Evolutionary conservation across 1,140 invertebrate genomes (phyloP).

Genomic region (Scaptomyza graminum): DNA sequence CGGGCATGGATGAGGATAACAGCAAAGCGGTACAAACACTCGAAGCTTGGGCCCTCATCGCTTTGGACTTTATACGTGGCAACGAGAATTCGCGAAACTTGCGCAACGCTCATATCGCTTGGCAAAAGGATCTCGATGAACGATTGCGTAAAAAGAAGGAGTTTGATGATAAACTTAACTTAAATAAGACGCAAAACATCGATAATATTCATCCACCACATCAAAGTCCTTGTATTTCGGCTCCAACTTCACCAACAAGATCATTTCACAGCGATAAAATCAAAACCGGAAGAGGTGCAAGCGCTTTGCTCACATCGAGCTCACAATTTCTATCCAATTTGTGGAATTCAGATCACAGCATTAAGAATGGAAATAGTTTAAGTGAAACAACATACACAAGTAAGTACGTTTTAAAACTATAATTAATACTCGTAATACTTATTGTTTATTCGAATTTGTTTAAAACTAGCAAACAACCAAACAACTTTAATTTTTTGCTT

Average conservation of each 20-base stretch:
- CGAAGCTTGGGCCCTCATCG: slow-evolving; percentile 88
- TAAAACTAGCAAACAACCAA: too few relatives aligned
- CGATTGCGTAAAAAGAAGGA: slow-evolving; percentile 56
- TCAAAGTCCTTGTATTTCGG: slow-evolving; percentile 26
- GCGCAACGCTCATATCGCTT: slow-evolving; percentile 56
- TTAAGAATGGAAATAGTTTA: slow-evolving; percentile 27
- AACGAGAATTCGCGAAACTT: slow-evolving; percentile 51
- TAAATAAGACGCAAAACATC: slow-evolving; percentile 1
- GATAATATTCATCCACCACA: too few relatives aligned
- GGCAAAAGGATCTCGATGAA: slow-evolving; percentile 59
- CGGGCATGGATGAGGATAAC: slow-evolving; percentile 89
- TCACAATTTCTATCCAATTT: slow-evolving; percentile 88
- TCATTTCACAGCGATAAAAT: slow-evolving; percentile 24
- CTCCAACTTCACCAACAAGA: slow-evolving; percentile 64
- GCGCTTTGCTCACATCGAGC: slow-evolving; percentile 78
- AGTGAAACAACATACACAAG: slow-evolving; percentile 28
- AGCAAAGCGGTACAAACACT: slow-evolving; percentile 90
- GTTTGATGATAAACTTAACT: slow-evolving; percentile 35
- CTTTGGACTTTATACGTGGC: slow-evolving; percentile 68
- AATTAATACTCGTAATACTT: too few relatives aligned
- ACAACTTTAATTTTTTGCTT: too few relatives aligned
- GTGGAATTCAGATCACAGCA: slow-evolving; percentile 85
- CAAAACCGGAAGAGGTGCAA: slow-evolving; percentile 37
- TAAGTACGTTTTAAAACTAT: slow-evolving; percentile 50
- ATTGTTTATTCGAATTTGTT: too few relatives aligned